These are phyloP conservation scores for Panonychus citri DNA, from an alignment of 1,140 invertebrate genomes.

Conservation along the genomic window DNA sequence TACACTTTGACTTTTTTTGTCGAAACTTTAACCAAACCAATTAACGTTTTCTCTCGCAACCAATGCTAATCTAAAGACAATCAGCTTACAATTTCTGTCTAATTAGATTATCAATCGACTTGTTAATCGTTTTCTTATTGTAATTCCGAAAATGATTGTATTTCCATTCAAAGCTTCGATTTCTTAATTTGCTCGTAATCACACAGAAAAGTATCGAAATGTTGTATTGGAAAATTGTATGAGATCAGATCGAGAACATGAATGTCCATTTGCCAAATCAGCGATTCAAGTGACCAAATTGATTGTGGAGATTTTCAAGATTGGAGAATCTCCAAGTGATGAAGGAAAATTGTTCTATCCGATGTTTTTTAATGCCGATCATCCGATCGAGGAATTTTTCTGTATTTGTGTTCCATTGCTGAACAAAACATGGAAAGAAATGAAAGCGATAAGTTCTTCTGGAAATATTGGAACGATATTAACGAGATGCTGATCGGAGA, in stretches of 20 bases:
- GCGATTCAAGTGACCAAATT: constrained; percentile 72
- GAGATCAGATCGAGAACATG: constrained; percentile 61
- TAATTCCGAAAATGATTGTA: no score
- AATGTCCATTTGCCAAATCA: constrained; percentile 81
- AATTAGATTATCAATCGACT: no score
- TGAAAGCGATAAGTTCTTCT: constrained; percentile 71
- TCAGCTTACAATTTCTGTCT: no score
- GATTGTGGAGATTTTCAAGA: constrained; percentile 64
- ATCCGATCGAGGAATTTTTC: constrained; percentile 85
- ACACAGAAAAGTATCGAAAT: constrained; percentile 71
- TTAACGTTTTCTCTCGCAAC: no score
- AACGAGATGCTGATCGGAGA: constrained; percentile 67
- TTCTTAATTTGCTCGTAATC: constrained; percentile 69
- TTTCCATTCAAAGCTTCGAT: no score
- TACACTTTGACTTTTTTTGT: no score
- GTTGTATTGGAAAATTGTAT: constrained; percentile 83
- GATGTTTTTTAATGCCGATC: constrained; percentile 81
- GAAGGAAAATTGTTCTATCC: constrained; percentile 72
- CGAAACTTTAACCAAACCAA: no score
- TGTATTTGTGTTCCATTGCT: constrained; percentile 71
- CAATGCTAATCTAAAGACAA: no score
- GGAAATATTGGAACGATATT: constrained; percentile 75
- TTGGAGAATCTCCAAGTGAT: constrained; percentile 66
- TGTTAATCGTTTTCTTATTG: no score
- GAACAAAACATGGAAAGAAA: constrained; percentile 96